A percentile compares a stretch with the other conserved stretches of the same genome.
These are phyloP conservation scores for Ptychadena robeensis DNA, from an alignment of 2,797 vertebrate species.

Conservation along the genomic window DNA sequence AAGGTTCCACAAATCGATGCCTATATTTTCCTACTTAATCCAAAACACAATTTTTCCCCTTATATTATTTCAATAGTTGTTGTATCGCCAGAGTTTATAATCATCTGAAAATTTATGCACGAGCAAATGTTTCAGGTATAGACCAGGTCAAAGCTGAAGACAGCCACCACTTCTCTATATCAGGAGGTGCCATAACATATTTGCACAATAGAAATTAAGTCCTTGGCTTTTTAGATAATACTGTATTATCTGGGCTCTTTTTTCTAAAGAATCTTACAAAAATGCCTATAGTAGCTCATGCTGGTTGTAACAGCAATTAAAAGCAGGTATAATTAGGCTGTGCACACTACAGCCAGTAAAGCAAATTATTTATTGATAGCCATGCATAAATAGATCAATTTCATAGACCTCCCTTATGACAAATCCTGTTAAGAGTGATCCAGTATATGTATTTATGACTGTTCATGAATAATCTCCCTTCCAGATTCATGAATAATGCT, in stretches of 20 bases:
- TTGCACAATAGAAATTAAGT: background rate
- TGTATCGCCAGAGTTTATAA: background rate
- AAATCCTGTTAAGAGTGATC: constrained; percentile 55
- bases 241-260: background rate
- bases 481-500: too few species aligned
- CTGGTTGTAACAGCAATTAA: constrained; percentile 55
- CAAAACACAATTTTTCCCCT: too few species aligned
- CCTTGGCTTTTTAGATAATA: background rate
- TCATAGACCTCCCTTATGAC: constrained; percentile 56
- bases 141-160: background rate
- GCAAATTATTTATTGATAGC: constrained; percentile 58
- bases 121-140: too few species aligned
- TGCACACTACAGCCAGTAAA: constrained; percentile 54
- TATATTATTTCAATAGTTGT: background rate
- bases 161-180: background rate
- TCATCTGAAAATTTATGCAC: too few species aligned
- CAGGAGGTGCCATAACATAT: background rate
- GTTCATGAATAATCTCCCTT: constrained; percentile 40
- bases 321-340: constrained; percentile 49
- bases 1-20: too few species aligned
- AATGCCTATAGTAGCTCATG: constrained; percentile 39
- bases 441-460: constrained; percentile 56
- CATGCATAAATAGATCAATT: constrained; percentile 57
- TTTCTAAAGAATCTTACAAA: background rate
- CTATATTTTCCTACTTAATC: too few species aligned